Conservation (phyloP, 2,888 invertebrate genomes). For the Eucera pruinosa region DNA sequence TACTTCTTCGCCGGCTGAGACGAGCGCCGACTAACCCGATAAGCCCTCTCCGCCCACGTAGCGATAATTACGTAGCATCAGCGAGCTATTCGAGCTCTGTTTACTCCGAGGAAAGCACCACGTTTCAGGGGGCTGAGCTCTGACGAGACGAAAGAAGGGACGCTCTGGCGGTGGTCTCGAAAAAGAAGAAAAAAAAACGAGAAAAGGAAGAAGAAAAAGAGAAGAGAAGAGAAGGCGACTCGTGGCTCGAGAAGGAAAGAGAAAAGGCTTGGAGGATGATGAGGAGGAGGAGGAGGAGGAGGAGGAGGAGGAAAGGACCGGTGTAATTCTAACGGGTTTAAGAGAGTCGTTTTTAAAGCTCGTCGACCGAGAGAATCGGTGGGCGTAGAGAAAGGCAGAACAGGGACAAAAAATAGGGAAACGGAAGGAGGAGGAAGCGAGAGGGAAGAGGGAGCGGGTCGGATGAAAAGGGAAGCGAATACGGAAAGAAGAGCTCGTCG, state of each 20-base stretch:
- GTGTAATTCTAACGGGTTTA: conserved; percentile 72
- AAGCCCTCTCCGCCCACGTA: conserved; percentile 43
- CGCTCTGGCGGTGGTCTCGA: no score
- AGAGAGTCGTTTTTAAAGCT: conserved; percentile 71
- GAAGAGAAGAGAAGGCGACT: no score
- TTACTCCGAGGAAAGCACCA: conserved; percentile 50
- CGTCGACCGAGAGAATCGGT: conserved; percentile 58
- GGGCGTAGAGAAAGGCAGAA: conserved; percentile 34
- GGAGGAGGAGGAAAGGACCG: conserved; percentile 13
- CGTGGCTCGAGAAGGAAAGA: background rate
- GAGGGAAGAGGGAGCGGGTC: conserved; percentile 18
- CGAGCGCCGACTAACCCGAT: conserved; percentile 38
- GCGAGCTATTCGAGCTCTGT: conserved; percentile 48
- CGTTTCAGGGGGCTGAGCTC: no score
- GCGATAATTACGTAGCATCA: conserved; percentile 64
- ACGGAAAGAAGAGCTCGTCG: background rate
- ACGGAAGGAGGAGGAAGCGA: conserved; percentile 18
- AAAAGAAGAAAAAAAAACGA: no score
- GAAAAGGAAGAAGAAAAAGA: no score
- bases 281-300: background rate
- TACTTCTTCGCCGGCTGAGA: conserved; percentile 26
- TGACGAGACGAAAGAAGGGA: no score
- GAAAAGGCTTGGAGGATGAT: no score
- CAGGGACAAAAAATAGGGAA: conserved; percentile 13
- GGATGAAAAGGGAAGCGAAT: conserved; percentile 7